Base-by-base conservation (phyloP, 2,888 invertebrate species). In the Junonia oenone region DNA sequence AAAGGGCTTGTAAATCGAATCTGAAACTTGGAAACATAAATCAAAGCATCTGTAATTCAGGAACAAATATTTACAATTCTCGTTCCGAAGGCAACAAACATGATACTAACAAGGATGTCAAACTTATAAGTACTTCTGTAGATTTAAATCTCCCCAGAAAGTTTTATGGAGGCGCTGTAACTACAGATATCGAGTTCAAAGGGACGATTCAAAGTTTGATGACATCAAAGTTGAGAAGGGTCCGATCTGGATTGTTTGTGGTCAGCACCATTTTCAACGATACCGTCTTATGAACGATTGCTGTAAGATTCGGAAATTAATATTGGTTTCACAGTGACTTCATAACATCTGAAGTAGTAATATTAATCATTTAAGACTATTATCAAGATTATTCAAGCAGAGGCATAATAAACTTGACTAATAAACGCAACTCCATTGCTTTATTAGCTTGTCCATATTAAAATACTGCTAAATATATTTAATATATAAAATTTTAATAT, bases 161-260 rank as follows among this genome's bases (percentile, higher is more conserved):
- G 46, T 43, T 50, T 49, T 11, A 55, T 29, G 38, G 13, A 27
- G 40, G 37, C 31, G 15, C 17, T 48, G 38, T 40, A 50, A 43
- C 49, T 29, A 49, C 22, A 15, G 52, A 55, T 46, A 51, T 54
- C 43, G 50, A 60, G 55, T 56, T 58, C 55, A 62, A 62, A 62
- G 60, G 58, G 51, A 56, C 37, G 43, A 55, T 48, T 51, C 46
- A 57, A 58, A 62, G 68, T 69, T 64, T 64, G 63, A 64, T 65
- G 62, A 58, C 69, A 77, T 81, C 83, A 77, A 74, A 80, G 70
- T 78, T 83, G 81, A 83, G 74, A 71, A 79, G 83, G 81, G 81
- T 81, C 63, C 26, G 11, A 22, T 43, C 59, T 43, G 57, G 58
- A 62, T 64, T 63, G 61, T 64, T 62, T 66, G 69, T 67, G 73